phyloP scores from a whole-genome alignment of 2,888 invertebrate genomes.

The Cheilosia vernalis region DNA sequence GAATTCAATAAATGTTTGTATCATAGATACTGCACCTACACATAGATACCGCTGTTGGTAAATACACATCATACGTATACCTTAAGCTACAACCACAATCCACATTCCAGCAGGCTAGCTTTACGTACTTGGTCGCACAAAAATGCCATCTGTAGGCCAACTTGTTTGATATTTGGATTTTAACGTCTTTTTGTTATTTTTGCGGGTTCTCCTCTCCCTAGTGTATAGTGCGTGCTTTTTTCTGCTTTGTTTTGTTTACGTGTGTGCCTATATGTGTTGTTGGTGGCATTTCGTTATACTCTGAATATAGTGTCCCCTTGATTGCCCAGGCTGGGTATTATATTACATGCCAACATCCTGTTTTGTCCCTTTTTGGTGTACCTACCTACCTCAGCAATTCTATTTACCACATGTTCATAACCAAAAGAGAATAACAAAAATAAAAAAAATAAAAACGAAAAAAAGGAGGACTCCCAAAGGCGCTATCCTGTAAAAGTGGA shows the following conservation, averaged over 20 bases:
- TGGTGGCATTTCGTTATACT: conserved; percentile 28
- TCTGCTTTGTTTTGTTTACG: conserved; percentile 30
- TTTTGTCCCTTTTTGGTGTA: conserved; percentile 45
- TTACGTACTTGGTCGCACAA: conserved; percentile 56
- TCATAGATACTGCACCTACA: conserved; percentile 9
- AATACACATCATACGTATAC: conserved; percentile 12
- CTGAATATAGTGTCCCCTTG: conserved; percentile 59
- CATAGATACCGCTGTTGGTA: conserved; percentile 6
- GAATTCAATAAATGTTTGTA: conserved; percentile 45
- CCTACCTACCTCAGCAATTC: conserved; percentile 46
- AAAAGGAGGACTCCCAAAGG: conserved; percentile 66
- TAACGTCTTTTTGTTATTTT: conserved; percentile 50
- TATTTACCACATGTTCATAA: conserved; percentile 49
- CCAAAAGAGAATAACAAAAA: conserved; percentile 11
- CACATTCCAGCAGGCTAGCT: conserved; percentile 68
- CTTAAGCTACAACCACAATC: conserved; percentile 41
- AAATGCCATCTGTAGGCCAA: conserved; percentile 73
- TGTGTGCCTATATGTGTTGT: conserved; percentile 9
- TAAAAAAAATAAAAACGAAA: conserved; percentile 24
- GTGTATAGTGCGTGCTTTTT: conserved; percentile 24
- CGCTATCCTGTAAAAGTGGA: conserved; percentile 69
- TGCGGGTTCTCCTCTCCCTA: conserved; percentile 22
- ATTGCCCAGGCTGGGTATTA: conserved; percentile 63
- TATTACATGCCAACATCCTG: conserved; percentile 63
- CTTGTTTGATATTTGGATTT: conserved; percentile 71